Evolutionary conservation across 2,797 vertebrate species (phyloP).

Genomic region (Leuciscus waleckii): DNA sequence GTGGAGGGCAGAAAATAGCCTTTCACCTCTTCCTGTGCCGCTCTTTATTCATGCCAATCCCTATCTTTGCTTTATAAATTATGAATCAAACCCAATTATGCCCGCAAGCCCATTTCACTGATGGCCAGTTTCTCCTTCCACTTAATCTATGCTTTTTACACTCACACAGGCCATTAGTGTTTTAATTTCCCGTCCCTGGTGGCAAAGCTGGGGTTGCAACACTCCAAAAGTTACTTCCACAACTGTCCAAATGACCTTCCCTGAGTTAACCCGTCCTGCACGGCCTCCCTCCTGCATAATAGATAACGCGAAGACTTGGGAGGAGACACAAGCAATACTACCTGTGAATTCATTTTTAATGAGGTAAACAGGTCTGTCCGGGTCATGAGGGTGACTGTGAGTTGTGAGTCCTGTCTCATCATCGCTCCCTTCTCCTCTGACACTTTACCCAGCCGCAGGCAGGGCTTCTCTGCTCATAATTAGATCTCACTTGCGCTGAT

Average conservation of each 20-base stretch:
- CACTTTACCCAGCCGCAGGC: constrained; percentile 67
- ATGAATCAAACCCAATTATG: constrained; percentile 66
- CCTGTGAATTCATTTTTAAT: constrained; percentile 83
- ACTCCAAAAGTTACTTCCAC: constrained; percentile 52
- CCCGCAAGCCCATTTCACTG: constrained; percentile 56
- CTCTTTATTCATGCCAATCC: constrained; percentile 48
- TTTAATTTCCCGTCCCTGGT: constrained; percentile 66
- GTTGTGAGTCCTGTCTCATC: constrained; percentile 67
- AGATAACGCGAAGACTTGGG: constrained; percentile 73
- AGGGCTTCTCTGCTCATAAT: constrained; percentile 74
- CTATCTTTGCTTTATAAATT: constrained; percentile 69
- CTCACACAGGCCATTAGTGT: constrained; percentile 57
- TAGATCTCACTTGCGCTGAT: constrained; percentile 79
- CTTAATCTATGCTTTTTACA: constrained; percentile 56
- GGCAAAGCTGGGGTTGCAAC: constrained; percentile 56
- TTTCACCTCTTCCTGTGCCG: constrained; percentile 31
- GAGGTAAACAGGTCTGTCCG: constrained; percentile 80
- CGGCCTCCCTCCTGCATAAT: constrained; percentile 77
- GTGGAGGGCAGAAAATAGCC: constrained; percentile 23
- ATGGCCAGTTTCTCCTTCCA: constrained; percentile 51
- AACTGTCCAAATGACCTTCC: constrained; percentile 73
- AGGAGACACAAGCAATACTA: constrained; percentile 71
- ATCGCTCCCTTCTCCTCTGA: constrained; percentile 67
- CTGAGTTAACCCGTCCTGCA: constrained; percentile 68
- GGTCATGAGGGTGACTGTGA: constrained; percentile 70